Evolutionary conservation across 2,888 invertebrate genomes (phyloP).

Genomic region (Caradrina kadenii): DNA sequence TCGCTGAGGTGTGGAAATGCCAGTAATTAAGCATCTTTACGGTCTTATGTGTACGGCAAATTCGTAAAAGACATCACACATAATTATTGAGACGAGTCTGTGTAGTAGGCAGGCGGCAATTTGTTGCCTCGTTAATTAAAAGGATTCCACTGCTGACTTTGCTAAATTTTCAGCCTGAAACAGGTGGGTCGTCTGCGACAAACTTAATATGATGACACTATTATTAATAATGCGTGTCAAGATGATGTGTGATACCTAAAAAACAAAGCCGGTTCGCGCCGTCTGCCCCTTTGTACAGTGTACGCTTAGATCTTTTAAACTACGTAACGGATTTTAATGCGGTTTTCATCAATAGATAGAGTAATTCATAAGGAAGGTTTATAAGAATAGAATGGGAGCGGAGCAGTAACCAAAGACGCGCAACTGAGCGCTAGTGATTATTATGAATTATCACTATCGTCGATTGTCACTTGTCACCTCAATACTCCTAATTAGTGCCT

Average conservation of each 20-base stretch:
- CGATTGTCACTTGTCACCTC: slow-evolving; percentile 15
- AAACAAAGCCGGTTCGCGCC: too few species aligned
- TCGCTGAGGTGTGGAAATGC: slow-evolving; percentile 38
- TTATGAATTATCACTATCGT: not conserved
- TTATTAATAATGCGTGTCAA: slow-evolving; percentile 40
- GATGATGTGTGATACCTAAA: not conserved
- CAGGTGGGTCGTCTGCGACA: slow-evolving; percentile 13
- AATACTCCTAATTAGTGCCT: not conserved
- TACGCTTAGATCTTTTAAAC: too few species aligned
- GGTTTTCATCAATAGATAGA: too few species aligned
- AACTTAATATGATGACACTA: slow-evolving; percentile 31
- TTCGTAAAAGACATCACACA: slow-evolving; percentile 28
- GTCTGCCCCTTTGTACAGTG: too few species aligned
- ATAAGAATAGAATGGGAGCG: too few species aligned
- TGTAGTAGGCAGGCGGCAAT: slow-evolving; percentile 19
- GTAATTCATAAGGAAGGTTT: too few species aligned
- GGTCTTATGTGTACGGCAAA: slow-evolving; percentile 6
- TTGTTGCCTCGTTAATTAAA: slow-evolving; percentile 43
- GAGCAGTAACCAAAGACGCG: too few species aligned
- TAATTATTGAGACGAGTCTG: slow-evolving; percentile 47
- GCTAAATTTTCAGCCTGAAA: slow-evolving; percentile 21
- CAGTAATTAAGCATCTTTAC: slow-evolving; percentile 35
- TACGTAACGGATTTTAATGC: too few species aligned
- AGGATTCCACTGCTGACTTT: slow-evolving; percentile 33
- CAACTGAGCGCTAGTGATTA: too few species aligned